phyloP scores from a whole-genome alignment of 1,140 invertebrate genomes.

The Propsilocerus akamusi region DNA sequence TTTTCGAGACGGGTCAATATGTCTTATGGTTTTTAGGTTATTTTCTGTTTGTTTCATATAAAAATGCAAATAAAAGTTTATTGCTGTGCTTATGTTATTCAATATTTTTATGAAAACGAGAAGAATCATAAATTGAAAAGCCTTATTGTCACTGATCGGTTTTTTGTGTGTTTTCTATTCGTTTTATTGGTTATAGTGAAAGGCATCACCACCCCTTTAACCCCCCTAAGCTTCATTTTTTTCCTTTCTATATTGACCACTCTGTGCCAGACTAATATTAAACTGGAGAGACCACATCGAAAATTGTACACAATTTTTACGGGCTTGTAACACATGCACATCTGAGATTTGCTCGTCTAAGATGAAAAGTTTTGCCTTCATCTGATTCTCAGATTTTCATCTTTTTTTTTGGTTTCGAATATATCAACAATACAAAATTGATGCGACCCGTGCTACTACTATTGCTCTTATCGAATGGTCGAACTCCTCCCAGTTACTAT shows the following conservation, averaged over 20 bases:
- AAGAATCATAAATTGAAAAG: slow-evolving; percentile 2
- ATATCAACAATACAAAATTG: slow-evolving; percentile 3
- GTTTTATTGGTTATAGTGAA: no score
- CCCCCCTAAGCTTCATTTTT: no score
- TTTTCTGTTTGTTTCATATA: background rate
- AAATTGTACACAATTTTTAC: background rate
- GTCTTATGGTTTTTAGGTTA: no score
- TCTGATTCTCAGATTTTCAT: slow-evolving; percentile 5
- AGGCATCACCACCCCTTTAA: no score
- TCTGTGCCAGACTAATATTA: no score
- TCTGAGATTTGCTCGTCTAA: no score
- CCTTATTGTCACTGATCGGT: background rate
- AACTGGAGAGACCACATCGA: no score
- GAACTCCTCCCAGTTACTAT: no score
- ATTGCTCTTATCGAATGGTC: no score
- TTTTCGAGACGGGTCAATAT: no score
- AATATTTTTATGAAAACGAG: background rate
- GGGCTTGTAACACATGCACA: background rate
- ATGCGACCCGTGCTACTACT: background rate
- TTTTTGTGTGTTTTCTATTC: background rate
- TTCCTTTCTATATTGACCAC: no score
- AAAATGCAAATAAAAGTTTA: slow-evolving; percentile 4
- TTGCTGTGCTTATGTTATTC: slow-evolving; percentile 1
- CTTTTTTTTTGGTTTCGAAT: slow-evolving; percentile 5
- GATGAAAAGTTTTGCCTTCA: background rate